Base-by-base conservation (phyloP, 2,797 vertebrate species). In the Crocodylus rhombifer region DNA sequence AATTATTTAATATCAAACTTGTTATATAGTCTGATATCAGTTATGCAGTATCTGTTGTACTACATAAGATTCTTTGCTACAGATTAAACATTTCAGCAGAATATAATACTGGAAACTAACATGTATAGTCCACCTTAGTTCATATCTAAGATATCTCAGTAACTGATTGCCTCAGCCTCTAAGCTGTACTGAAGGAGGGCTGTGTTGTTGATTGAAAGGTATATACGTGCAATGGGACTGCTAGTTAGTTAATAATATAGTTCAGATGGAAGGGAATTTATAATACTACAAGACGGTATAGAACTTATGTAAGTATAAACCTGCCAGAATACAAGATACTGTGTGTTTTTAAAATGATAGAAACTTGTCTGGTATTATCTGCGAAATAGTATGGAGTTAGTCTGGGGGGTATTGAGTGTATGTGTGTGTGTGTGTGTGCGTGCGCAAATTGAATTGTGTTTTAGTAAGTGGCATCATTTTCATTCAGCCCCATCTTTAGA, bases 131-230 rank as follows among this genome's bases (percentile, higher is more conserved):
- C 83, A 87, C 36, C 65, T 21, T 20, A 69, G 21, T 36, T 69
- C 30, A 69, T 20, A 69, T 69, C 65, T 33, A 33, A 21, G 30
- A 21, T 36, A 69, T 23, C 74, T 17, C 26, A 0, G 6, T 74
- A 71, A 82, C 89, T 80, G 65, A 33, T 69, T 7, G 58, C 78
- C 83, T 26, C 1, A 1, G 77, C 60, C n/a, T 61, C 36, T 0
- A 7, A 55, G 36, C 65, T 0, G 1, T 61, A 25, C 0, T 36
- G 0, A 6, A 25, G 36, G 1, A 1, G 30, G 58, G 55, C 69
- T 1, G 2, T 0, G 26, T 11, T 61, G 51, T 65, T 25, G 61
- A n/a, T 8, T 0, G 62, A 56, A 69, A 36, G 36, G 5, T 14
- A 10, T n/a, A 3, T 56, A 26, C 15, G 1, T 18, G 15, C 16